Evolutionary conservation across 2,113 vertebrate species (phyloP).

Genomic region (Semicossyphus pulcher): DNA sequence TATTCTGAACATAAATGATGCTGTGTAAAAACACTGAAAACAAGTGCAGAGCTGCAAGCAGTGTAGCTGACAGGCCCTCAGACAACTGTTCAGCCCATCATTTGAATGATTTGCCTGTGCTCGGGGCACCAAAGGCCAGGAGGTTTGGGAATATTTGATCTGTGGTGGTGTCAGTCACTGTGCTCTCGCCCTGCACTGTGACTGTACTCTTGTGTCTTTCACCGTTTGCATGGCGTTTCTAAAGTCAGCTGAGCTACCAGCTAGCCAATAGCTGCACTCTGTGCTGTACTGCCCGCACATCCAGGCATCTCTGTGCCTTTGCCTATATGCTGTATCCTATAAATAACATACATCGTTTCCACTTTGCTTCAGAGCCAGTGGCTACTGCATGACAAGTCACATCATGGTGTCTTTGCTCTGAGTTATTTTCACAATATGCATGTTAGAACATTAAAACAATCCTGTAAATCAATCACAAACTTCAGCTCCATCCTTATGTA

Average conservation of each 20-base stretch:
- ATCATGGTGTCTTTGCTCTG: neutral
- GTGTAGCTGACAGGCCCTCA: constrained; percentile 16
- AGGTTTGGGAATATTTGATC: constrained; percentile 14
- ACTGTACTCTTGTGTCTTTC: constrained; percentile 29
- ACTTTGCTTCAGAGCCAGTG: constrained; percentile 23
- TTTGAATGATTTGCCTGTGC: constrained; percentile 19
- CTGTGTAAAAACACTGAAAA: constrained; percentile 21
- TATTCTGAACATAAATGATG: neutral
- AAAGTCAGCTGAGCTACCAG: constrained; percentile 64
- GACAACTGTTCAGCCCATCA: constrained; percentile 6
- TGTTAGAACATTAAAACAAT: neutral
- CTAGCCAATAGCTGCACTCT: constrained; percentile 58
- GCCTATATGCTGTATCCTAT: constrained; percentile 38
- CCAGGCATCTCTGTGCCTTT: constrained; percentile 22
- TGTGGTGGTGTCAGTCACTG: constrained; percentile 17
- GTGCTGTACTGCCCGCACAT: constrained; percentile 32
- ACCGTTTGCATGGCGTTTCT: constrained; percentile 44
- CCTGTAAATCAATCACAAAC: neutral
- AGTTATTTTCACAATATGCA: neutral
- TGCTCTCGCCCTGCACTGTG: constrained; percentile 16
- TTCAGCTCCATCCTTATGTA: too few species aligned
- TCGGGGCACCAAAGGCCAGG: neutral
- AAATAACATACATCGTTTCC: constrained; percentile 52
- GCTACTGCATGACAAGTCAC: neutral
- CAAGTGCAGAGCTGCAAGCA: constrained; percentile 27